phyloP scores from a whole-genome alignment of 2,797 vertebrate genomes.

The Atherinosoma microstoma region DNA sequence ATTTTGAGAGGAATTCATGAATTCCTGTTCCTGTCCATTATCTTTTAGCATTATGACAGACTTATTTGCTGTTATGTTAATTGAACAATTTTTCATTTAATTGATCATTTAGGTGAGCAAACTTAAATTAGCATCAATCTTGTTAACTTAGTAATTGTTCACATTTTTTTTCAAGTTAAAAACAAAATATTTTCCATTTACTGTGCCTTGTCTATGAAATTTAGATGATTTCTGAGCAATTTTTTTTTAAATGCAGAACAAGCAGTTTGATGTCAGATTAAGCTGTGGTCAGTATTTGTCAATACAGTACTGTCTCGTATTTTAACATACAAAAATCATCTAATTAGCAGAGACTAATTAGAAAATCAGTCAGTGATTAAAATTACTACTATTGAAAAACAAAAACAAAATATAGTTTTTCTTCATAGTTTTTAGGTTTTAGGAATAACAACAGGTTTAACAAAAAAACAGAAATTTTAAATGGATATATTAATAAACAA shows the following conservation, averaged over 20 bases:
- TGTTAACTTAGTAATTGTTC: background rate
- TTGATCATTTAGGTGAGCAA: background rate
- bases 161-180: background rate
- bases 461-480: slow-evolving; percentile 1
- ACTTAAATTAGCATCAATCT: no score
- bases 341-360: background rate
- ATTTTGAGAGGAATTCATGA: background rate
- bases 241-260: background rate
- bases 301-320: background rate
- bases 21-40: background rate
- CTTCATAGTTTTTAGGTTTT: background rate
- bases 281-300: background rate
- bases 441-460: background rate
- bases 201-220: background rate
- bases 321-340: background rate
- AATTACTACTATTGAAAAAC: background rate
- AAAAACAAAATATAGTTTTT: background rate
- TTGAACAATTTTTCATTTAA: background rate
- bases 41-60: background rate
- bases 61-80: no score
- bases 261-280: background rate
- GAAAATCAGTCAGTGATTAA: background rate
- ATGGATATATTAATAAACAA: slow-evolving; percentile 3
- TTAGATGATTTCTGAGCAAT: background rate
- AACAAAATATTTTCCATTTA: background rate